Evolutionary conservation across 1,140 invertebrate species (phyloP), one percentile per base, ranked within the genome.

Genomic region (Bombus pascuorum): DNA sequence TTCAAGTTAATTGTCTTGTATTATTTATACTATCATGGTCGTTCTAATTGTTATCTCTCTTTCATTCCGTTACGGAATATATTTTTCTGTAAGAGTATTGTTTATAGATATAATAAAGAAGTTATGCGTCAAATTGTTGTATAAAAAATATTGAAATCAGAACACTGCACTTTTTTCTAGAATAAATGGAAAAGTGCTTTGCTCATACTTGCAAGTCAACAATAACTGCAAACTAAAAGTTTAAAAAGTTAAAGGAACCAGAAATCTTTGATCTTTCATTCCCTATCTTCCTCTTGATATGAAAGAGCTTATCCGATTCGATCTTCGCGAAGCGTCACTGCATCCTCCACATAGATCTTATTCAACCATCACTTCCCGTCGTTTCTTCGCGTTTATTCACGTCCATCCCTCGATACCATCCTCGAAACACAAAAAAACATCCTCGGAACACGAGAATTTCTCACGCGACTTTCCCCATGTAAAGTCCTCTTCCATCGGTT

Each of bases 381-480:
- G n/a, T 37, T 1, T n/a, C 28, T 53, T 53, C 47, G 0, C 44
- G 47, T 53, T 53, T 53, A 53, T 53, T 53, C 37, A 28, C 75
- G 39, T 77, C 22, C 53, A 76, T 42, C 37, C 18, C 59, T 78
- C 75, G 39, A 65, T 42, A 76, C 32, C 74, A 59, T 62, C 32
- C 53, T 62, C 8, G 75, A 28, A 28, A 65, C 44, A 66, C 62
- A 9, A 59, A 76, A 37, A 66, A 78, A 66, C 66, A 13, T 79
- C 3, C 15, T 10, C 39, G 37, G 10, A 73, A 59, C 70, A 42
- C 37, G 53, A 53, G 57, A 68, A 57, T 39, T 78, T 83, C 82
- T 77, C 75, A 78, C 82, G 65, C 74, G 62, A 44, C 44, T 74
- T 47, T 57, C 44, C 34, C 25, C 74, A 39, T 70, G 81, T 68